Conservation (phyloP, 2,888 invertebrate genomes). For the Penaeus monodon region DNA sequence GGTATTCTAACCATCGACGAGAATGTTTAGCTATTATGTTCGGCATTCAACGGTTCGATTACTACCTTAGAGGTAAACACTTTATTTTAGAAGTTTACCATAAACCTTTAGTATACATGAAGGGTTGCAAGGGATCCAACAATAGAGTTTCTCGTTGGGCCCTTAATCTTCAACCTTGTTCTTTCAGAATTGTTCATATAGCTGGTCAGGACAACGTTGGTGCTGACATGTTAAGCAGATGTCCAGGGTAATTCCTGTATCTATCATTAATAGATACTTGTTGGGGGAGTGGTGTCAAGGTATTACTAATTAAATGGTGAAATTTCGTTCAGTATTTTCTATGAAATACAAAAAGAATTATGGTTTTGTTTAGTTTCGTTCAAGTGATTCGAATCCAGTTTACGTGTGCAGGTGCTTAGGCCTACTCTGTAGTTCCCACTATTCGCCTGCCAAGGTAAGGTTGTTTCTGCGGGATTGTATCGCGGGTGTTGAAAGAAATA, state of each 20-base stretch:
- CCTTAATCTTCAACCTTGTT: not conserved
- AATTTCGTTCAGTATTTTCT: not conserved
- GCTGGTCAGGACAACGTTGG: slow-evolving; percentile 19
- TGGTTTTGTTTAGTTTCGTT: not conserved
- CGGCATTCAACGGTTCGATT: slow-evolving; percentile 4
- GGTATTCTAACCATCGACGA: slow-evolving; percentile 11
- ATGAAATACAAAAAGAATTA: not conserved
- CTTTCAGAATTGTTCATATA: slow-evolving; percentile 22
- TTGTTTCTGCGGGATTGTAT: no score
- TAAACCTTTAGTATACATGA: slow-evolving; percentile 26
- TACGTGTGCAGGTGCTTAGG: no score
- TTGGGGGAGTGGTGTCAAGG: not conserved
- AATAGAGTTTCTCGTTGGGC: slow-evolving; percentile 12
- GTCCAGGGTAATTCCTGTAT: not conserved
- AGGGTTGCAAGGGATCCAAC: slow-evolving; percentile 1
- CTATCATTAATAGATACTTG: not conserved
- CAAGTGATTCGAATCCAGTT: no score
- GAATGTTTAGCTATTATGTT: slow-evolving; percentile 33
- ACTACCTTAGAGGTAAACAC: slow-evolving; percentile 13
- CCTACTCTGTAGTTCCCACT: no score
- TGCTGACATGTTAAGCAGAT: not conserved
- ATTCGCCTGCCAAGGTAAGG: no score
- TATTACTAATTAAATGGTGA: not conserved
- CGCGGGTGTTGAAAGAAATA: not conserved
- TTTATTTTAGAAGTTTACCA: slow-evolving; percentile 32